Conservation (phyloP, 2,797 vertebrate species). For the Micrastur ruficollis region DNA sequence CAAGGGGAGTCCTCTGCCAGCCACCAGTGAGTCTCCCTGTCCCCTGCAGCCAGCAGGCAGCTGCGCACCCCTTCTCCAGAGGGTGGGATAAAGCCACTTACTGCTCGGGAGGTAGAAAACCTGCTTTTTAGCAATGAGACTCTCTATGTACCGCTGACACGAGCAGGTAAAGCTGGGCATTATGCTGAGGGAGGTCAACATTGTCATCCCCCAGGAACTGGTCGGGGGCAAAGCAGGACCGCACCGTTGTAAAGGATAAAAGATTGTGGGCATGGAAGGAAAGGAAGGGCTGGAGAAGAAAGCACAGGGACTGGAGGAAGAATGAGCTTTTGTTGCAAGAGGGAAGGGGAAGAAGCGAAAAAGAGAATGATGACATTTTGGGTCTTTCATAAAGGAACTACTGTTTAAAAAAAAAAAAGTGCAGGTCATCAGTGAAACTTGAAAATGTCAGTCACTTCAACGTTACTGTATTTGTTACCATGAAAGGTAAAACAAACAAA, state of each 20-base stretch:
- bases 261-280: background rate
- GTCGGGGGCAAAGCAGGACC: background rate
- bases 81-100: background rate
- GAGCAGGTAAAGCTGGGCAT: fast-evolving
- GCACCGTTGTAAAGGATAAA: background rate
- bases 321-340: background rate
- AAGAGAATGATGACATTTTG: background rate
- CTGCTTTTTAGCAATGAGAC: background rate
- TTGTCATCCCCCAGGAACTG: background rate
- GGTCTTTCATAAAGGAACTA: background rate
- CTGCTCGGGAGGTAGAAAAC: background rate
- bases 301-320: background rate
- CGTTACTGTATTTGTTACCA: background rate
- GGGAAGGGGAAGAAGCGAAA: background rate
- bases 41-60: background rate
- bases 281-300: background rate
- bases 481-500: background rate
- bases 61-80: background rate
- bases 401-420: background rate
- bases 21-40: background rate
- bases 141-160: background rate
- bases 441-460: background rate
- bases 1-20: background rate
- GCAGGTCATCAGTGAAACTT: background rate
- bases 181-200: fast-evolving